Conservation (phyloP, 2,888 invertebrate genomes). For the Chrysolina americana region DNA sequence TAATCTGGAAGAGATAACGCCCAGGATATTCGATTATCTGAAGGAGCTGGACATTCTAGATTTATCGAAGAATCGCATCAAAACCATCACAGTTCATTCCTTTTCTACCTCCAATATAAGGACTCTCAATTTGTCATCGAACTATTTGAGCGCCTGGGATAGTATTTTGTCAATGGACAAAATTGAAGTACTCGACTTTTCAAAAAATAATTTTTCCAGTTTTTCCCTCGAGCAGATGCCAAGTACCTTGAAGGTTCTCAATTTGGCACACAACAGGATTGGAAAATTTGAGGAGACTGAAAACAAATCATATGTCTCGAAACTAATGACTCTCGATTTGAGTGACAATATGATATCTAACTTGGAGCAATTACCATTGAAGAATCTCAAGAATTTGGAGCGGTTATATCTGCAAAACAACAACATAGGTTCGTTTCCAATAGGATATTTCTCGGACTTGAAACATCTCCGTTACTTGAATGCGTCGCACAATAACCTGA, state of each 20-base stretch:
- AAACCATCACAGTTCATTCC: neutral
- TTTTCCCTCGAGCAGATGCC: neutral
- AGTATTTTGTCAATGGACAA: neutral
- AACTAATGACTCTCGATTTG: neutral
- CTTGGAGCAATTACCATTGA: neutral
- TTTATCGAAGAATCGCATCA: neutral
- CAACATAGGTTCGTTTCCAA: neutral
- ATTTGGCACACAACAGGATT: neutral
- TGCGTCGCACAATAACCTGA: neutral
- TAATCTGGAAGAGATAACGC: neutral
- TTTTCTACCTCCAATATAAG: neutral
- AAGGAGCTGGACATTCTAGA: neutral
- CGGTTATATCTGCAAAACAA: neutral
- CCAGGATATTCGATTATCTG: neutral
- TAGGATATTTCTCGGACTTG: constrained; percentile 1
- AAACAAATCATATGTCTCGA: neutral
- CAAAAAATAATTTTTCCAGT: neutral
- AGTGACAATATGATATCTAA: neutral
- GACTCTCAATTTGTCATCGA: neutral
- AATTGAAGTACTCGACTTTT: neutral
- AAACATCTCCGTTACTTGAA: constrained; percentile 1
- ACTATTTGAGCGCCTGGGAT: neutral
- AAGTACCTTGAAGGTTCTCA: neutral
- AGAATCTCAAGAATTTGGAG: neutral
- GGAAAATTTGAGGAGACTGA: neutral